Conservation (phyloP, 2,797 vertebrate genomes). For the Artibeus jamaicensis region DNA sequence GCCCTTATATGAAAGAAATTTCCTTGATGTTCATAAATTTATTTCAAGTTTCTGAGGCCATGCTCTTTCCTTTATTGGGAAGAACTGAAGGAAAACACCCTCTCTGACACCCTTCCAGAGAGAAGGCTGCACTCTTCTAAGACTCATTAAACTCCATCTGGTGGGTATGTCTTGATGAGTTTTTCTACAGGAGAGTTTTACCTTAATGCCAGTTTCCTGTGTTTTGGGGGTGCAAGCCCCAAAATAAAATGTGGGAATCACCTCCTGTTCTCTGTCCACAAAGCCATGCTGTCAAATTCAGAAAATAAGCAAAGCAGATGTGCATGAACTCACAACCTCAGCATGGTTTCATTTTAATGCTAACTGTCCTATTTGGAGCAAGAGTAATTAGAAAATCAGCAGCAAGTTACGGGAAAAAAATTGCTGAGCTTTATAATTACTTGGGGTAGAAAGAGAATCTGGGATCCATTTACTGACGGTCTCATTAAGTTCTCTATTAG, state of each 20-base stretch:
- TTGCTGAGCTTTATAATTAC: slow-evolving; percentile 75
- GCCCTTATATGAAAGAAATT: not conserved
- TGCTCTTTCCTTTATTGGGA: not conserved
- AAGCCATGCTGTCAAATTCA: slow-evolving; percentile 67
- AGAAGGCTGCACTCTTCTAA: not conserved
- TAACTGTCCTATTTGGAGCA: slow-evolving; percentile 78
- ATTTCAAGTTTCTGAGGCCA: not conserved
- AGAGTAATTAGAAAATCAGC: slow-evolving; percentile 79
- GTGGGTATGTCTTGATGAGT: slow-evolving; percentile 39
- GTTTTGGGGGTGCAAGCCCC: slow-evolving; percentile 26
- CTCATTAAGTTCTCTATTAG: slow-evolving; percentile 69
- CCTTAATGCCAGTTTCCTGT: slow-evolving; percentile 24
- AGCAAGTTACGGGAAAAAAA: slow-evolving; percentile 73
- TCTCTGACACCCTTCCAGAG: not conserved
- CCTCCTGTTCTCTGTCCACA: slow-evolving; percentile 60
- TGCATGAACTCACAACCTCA: slow-evolving; percentile 68
- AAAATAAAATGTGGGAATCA: slow-evolving; percentile 11
- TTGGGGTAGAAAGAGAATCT: slow-evolving; percentile 62
- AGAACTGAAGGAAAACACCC: slow-evolving; percentile 12
- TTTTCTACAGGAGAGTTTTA: slow-evolving; percentile 38
- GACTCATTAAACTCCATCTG: slow-evolving; percentile 61
- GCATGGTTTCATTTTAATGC: slow-evolving; percentile 73
- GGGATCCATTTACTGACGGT: slow-evolving; percentile 63
- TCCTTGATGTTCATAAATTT: slow-evolving; percentile 13
- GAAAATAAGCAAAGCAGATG: slow-evolving; percentile 75